Evolutionary conservation across 2,888 invertebrate species (phyloP).

Genomic region (Frankliniella fusca): DNA sequence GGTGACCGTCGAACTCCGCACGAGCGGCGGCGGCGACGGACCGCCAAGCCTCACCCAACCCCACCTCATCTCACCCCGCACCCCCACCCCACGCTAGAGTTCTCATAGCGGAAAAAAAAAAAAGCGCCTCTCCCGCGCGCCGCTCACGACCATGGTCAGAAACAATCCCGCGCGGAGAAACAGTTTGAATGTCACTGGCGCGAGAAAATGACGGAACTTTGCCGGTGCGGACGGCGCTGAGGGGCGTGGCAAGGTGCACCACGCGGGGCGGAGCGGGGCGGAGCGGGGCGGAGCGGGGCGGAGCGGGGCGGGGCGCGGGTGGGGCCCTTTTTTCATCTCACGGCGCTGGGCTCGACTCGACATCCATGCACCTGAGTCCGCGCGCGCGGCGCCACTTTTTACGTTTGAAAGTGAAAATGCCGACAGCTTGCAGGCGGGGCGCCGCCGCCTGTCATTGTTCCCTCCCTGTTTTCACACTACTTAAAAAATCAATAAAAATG

Average conservation of each 20-base stretch:
- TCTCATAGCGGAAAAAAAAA: not conserved
- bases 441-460: not conserved
- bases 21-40: not conserved
- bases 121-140: too few relatives aligned
- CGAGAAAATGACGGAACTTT: constrained; percentile 20
- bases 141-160: not conserved
- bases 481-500: not conserved
- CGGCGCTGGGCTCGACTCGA: too few relatives aligned
- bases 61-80: too few relatives aligned
- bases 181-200: constrained; percentile 22
- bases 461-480: not conserved
- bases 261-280: too few relatives aligned
- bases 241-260: too few relatives aligned
- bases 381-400: not conserved
- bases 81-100: not conserved
- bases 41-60: too few relatives aligned
- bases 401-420: not conserved
- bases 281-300: too few relatives aligned
- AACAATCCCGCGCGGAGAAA: not conserved
- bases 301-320: too few relatives aligned
- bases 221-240: not conserved
- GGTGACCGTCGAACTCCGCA: not conserved
- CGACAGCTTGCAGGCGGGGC: not conserved
- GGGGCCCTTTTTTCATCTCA: too few relatives aligned
- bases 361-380: too few relatives aligned